Base-by-base conservation (phyloP, 1,140 invertebrate genomes). In the Drosophila prosaltans region DNA sequence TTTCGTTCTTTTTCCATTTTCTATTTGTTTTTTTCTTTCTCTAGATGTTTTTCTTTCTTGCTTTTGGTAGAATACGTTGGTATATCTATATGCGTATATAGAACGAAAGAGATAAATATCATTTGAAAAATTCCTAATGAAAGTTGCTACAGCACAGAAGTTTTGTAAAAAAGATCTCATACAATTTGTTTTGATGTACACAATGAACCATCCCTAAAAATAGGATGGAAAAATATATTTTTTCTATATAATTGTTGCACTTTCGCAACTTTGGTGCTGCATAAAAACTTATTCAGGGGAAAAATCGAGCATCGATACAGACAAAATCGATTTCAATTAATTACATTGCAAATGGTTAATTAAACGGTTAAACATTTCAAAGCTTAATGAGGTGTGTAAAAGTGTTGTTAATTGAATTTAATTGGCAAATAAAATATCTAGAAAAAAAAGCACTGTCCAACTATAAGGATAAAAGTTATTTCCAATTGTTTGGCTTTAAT, bases 11-110 rank as follows among this genome's bases (percentile, higher is more conserved):
- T 55, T 28, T 45, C 21, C 16, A 16, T 16, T 16, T 16, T 58
- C 11, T 30, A 41, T 45, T 45, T 71, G 30, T 32, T 71, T 66
- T 64, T 32, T 64, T 59, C 57, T 57, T 57, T 59, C 36, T 40
- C 36, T 57, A 3, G 30, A 7, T 21, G 45, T 48, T 48, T 48
- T 48, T 48, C 43, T n/a, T 16, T 21, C 45, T 21, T 48, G 16
- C 16, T 24, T 24, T 2, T 51, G 21, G 45, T 26, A 51, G 21
- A 51, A 51, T 26, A 26, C 26, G 45, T 10, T 51, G 7, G 21
- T 43, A 16, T 43, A 43, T n/a, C 9, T 26, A 51, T n/a, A 26
- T 10, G 24, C 9, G 3, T 10, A 43, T n/a, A 43, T 43, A 43
- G 10, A 11, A 5, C 9, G 21, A 51, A 26, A 51, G 24, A 51